Evolutionary conservation across 2,888 invertebrate genomes (phyloP), one percentile per base, ranked within the genome.

Genomic region (Macrosiphum euphorbiae): DNA sequence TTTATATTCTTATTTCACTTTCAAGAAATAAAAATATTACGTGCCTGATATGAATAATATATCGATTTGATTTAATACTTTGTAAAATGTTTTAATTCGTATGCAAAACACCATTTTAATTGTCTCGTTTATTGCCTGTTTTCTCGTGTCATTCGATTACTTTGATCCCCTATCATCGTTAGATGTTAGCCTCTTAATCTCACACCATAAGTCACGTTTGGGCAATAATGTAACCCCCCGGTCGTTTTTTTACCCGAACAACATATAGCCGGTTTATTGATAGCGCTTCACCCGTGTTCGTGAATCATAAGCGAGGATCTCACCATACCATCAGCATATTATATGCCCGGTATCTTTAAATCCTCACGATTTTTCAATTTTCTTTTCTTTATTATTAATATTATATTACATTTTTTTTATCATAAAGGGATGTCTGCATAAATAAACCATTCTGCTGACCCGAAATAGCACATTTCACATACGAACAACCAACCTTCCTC

Each of bases 301-400:
- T 94, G 94, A 94, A 94, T 94, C 94, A n/a, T 94, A 94, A 67
- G 87, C 94, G 90, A 90, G 94, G 94, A 94, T 94, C 94, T 90
- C 90, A 58, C 44, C 24, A 28, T 13, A 44, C 50, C 58, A 41
- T 50, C 47, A 93, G 78, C 78, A 44, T 86, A 86, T 47, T 90
- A 90, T 94, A 90, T 90, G 86, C 94, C 90, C 67, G 90, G 61
- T 50, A 58, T 86, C 90, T 87, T 94, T 90, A 90, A 94, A 94
- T 94, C 94, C 94, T 94, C 94, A 94, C 94, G 94, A 94, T 90
- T 90, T 94, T 84, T 94, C 94, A 90, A 94, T 94, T 94, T 94
- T 86, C 94, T 52, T 90, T 94, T 94, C 89, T 92, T 90, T 86
- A 78, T 41, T 47, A 85, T 85, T 88, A 47, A 28, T 88, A 88